Conservation (phyloP, 1,140 invertebrate genomes). For the Caenorhabditis remanei region DNA sequence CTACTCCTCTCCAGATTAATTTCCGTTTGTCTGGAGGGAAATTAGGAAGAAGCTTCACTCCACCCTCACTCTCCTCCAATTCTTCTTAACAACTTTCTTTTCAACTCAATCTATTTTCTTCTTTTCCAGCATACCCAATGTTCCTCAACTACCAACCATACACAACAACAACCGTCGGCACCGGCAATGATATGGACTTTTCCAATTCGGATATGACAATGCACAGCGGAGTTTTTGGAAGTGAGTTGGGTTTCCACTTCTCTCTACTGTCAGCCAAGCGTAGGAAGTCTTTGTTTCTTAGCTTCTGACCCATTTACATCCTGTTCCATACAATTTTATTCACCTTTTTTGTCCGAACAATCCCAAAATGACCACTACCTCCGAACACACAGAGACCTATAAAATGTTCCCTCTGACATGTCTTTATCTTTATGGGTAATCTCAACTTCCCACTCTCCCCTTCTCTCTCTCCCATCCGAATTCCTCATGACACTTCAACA, state of each 20-base stretch:
- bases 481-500: background rate
- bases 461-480: background rate
- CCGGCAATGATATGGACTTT: constrained; percentile 3
- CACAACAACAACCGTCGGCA: background rate
- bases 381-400: constrained; percentile 12
- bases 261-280: no score
- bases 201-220: background rate
- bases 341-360: background rate
- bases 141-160: constrained; percentile 16
- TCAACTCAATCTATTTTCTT: background rate
- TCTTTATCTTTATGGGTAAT: constrained; percentile 46
- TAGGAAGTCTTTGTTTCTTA: no score
- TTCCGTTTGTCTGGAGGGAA: background rate
- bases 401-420: constrained; percentile 23
- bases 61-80: background rate
- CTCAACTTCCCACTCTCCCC: constrained; percentile 3
- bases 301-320: background rate
- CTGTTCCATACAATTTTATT: background rate
- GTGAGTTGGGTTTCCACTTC: background rate
- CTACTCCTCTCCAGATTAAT: background rate
- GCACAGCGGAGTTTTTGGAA: constrained; percentile 40
- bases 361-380: background rate
- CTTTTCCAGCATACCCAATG: constrained; percentile 32
- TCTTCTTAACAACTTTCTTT: constrained; percentile 53
- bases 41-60: background rate